Conservation (phyloP, 2,888 invertebrate species). For the Lissocephala sabroskyi region DNA sequence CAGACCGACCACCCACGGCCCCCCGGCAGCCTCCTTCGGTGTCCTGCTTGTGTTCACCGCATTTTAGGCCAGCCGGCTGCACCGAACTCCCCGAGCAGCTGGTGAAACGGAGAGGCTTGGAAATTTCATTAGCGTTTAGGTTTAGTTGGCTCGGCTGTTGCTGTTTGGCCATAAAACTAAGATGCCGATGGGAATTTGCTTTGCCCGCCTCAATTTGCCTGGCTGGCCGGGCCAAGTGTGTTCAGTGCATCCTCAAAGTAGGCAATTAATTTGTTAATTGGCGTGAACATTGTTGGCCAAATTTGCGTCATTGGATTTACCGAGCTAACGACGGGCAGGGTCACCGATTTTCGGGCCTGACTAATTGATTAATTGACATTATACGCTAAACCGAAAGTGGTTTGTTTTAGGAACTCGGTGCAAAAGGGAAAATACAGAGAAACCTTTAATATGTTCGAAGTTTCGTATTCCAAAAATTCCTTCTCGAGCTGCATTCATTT, state of each 20-base stretch:
- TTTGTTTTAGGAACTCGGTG: too few species aligned
- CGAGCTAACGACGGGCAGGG: too few species aligned
- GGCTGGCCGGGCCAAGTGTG: neutral
- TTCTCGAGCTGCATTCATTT: too few species aligned
- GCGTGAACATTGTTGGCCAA: constrained; percentile 46
- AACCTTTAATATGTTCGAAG: too few species aligned
- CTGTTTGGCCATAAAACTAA: constrained; percentile 44
- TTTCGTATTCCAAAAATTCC: too few species aligned
- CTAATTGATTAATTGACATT: too few species aligned
- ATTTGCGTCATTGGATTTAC: constrained; percentile 39
- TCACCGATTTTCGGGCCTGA: too few species aligned
- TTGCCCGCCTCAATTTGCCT: constrained; percentile 14
- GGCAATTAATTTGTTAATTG: constrained; percentile 59
- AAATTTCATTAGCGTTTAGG: constrained; percentile 51
- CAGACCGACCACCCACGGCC: neutral
- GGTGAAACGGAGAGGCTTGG: constrained; percentile 18
- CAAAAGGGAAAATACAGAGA: too few species aligned
- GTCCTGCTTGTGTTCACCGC: too few species aligned
- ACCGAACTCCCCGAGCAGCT: constrained; percentile 30
- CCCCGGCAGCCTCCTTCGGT: too few species aligned
- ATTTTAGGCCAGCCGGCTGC: too few species aligned
- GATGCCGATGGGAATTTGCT: constrained; percentile 49
- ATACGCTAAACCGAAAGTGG: too few species aligned
- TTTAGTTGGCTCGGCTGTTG: constrained; percentile 18
- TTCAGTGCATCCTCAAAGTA: constrained; percentile 47